Conservation (phyloP, 2,888 invertebrate genomes). For the Pteria penguin region DNA sequence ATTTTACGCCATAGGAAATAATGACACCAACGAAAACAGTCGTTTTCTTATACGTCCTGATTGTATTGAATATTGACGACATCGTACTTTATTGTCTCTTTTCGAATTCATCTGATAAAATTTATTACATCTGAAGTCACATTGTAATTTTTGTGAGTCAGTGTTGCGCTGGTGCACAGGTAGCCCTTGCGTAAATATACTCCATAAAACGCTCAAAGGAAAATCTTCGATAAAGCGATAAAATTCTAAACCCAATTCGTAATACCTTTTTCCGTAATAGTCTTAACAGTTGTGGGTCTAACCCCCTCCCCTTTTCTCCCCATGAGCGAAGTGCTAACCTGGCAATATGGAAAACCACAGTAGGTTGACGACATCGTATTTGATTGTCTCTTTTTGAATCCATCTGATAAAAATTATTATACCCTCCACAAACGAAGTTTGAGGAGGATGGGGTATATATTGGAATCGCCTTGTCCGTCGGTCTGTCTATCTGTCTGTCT, state of each 20-base stretch:
- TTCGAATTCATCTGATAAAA: neutral
- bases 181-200: no score
- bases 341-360: no score
- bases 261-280: no score
- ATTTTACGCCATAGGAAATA: constrained; percentile 86
- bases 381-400: constrained; percentile 43
- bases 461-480: no score
- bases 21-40: constrained; percentile 86
- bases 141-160: neutral
- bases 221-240: no score
- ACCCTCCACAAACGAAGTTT: constrained; percentile 1
- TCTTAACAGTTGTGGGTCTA: no score
- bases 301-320: no score
- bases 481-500: no score
- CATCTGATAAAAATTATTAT: neutral
- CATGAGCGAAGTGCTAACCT: no score
- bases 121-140: constrained; percentile 10
- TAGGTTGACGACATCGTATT: constrained; percentile 83
- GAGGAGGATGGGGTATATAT: neutral
- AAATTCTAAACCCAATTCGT: no score
- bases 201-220: no score
- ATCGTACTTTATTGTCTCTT: constrained; percentile 74
- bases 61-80: constrained; percentile 84
- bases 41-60: constrained; percentile 95
- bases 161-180: no score